These are phyloP conservation scores for Odontocerum albicorne DNA, from an alignment of 2,888 invertebrate genomes.

Conservation along the genomic window DNA sequence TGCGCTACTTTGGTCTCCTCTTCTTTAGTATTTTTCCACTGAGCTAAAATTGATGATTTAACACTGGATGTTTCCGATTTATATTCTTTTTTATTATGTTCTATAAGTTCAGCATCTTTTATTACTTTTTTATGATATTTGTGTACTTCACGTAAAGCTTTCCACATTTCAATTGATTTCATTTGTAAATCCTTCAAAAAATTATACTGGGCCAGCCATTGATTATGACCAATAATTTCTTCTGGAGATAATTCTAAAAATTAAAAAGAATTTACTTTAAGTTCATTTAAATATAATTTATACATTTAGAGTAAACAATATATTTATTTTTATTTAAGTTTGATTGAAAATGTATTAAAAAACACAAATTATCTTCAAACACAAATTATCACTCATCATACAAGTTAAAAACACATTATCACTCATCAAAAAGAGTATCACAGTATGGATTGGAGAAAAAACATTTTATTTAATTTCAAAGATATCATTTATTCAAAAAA, in stretches of 20 bases:
- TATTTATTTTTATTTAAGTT: background rate
- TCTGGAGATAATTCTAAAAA: conserved; percentile 32
- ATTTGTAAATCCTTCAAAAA: conserved; percentile 46
- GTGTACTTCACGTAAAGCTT: conserved; percentile 35
- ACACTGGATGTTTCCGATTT: background rate
- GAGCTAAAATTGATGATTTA: background rate
- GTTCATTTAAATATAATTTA: too few species aligned
- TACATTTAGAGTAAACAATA: too few species aligned
- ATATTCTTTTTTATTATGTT: conserved; percentile 8
- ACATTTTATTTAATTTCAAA: too few species aligned
- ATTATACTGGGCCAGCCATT: conserved; percentile 49
- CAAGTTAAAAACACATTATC: too few species aligned
- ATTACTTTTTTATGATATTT: conserved; percentile 19
- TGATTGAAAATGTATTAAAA: background rate
- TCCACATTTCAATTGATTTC: conserved; percentile 49
- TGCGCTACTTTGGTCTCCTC: background rate
- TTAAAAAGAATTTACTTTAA: background rate
- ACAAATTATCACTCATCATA: too few species aligned
- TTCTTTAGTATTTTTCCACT: conserved; percentile 13
- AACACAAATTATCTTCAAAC: too few species aligned
- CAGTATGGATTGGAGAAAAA: too few species aligned
- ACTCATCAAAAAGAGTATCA: too few species aligned
- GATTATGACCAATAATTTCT: conserved; percentile 43
- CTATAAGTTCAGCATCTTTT: background rate
- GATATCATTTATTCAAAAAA: too few species aligned